A percentile compares a stretch with the other conserved stretches of the same genome.
phyloP scores from a whole-genome alignment of 2,888 invertebrate species.

The Nymphalis c-album region DNA sequence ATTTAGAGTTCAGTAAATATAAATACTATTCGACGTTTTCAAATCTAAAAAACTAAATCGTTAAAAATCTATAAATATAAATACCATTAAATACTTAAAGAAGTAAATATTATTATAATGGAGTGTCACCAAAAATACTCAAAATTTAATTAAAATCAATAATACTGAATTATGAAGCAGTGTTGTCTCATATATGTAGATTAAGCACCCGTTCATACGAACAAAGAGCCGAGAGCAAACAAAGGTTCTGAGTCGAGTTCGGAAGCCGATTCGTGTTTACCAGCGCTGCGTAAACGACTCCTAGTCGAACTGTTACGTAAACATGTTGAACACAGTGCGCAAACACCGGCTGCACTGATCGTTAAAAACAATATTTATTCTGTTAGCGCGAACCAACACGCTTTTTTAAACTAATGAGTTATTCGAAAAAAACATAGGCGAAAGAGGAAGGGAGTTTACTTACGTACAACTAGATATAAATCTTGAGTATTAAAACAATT shows the following conservation, averaged over 20 bases:
- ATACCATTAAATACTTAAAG: not conserved
- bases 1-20: too few species aligned
- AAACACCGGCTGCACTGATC: constrained; percentile 76
- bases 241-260: constrained; percentile 51
- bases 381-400: constrained; percentile 51
- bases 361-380: constrained; percentile 78
- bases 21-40: too few species aligned
- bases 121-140: constrained; percentile 8
- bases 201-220: constrained; percentile 49
- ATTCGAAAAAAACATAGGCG: constrained; percentile 38
- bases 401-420: constrained; percentile 37
- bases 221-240: constrained; percentile 56
- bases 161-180: constrained; percentile 30
- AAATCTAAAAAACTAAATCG: too few species aligned
- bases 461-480: not conserved
- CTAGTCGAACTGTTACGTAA: constrained; percentile 73
- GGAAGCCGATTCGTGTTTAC: constrained; percentile 60
- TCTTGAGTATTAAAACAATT: too few species aligned
- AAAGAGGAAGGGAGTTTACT: not conserved
- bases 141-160: constrained; percentile 31
- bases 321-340: constrained; percentile 53
- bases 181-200: constrained; percentile 46
- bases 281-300: constrained; percentile 46
- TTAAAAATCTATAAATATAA: not conserved
- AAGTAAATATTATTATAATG: constrained; percentile 1